phyloP scores from a whole-genome alignment of 92 coral and sea anemone genomes.

The Parazoanthus darwini region DNA sequence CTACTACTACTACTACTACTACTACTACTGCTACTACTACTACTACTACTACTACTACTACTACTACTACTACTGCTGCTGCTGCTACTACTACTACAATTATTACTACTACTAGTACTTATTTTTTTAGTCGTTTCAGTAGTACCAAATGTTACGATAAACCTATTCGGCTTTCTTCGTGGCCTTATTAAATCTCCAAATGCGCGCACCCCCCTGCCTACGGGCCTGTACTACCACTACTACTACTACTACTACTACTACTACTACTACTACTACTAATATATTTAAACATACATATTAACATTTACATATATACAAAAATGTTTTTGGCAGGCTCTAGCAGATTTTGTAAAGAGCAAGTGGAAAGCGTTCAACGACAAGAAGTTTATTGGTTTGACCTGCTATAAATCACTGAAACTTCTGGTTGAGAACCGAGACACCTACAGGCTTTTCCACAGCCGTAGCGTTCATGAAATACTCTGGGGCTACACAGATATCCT shows the following conservation, averaged over 20 bases:
- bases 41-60: too few relatives aligned
- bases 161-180: too few relatives aligned
- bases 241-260: neutral
- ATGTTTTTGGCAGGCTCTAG: slow-evolving; percentile 23
- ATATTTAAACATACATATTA: neutral
- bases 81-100: too few relatives aligned
- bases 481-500: slow-evolving; percentile 87
- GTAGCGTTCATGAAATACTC: slow-evolving; percentile 69
- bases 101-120: too few relatives aligned
- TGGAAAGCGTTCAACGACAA: slow-evolving; percentile 23
- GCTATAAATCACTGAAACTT: slow-evolving; percentile 2
- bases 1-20: too few relatives aligned
- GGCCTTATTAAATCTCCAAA: too few relatives aligned
- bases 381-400: neutral
- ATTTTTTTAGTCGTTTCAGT: too few relatives aligned
- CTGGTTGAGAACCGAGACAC: neutral
- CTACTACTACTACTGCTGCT: too few relatives aligned
- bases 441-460: slow-evolving; percentile 56
- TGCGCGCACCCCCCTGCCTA: too few relatives aligned
- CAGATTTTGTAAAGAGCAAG: slow-evolving; percentile 35
- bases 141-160: too few relatives aligned
- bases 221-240: neutral
- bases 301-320: too few relatives aligned
- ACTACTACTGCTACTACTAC: too few relatives aligned
- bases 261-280: neutral